Percentiles rank a stretch among this genome's conserved stretches.
phyloP scores from a whole-genome alignment of 2,797 vertebrate species.

The Fratercula arctica region DNA sequence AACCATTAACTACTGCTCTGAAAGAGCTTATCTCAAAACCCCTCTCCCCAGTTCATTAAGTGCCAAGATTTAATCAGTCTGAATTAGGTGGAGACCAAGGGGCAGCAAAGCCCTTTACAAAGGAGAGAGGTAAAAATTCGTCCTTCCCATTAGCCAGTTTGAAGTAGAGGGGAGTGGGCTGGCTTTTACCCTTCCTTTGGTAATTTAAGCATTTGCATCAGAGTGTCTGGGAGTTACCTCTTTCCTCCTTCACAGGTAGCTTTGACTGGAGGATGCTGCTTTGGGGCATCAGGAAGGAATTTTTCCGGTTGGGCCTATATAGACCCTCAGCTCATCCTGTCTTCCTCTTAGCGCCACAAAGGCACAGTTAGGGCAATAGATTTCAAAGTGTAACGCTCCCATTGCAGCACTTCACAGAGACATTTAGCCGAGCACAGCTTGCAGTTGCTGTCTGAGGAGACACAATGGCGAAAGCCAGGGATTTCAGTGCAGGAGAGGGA shows the following conservation, averaged over 20 bases:
- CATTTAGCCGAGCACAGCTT: neutral
- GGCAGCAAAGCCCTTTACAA: neutral
- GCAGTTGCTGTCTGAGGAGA: neutral
- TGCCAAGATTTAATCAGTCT: constrained; percentile 18
- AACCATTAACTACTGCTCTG: neutral
- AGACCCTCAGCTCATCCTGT: neutral
- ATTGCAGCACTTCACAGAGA: neutral
- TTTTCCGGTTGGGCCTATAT: neutral
- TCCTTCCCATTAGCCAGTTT: neutral
- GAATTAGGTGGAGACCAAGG: neutral
- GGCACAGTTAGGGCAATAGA: neutral
- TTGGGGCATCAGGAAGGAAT: neutral
- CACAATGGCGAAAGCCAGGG: accelerated
- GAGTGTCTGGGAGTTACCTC: neutral
- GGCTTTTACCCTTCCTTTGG: neutral
- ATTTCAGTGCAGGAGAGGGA: neutral
- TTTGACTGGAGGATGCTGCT: neutral
- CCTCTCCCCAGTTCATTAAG: neutral
- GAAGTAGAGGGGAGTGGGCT: neutral
- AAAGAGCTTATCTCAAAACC: constrained; percentile 11
- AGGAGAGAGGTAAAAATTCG: neutral
- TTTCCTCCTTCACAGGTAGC: neutral
- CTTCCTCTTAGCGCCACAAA: neutral
- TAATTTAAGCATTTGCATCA: neutral
- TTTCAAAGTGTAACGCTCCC: neutral